Evolutionary conservation across 1,140 invertebrate genomes (phyloP).

Genomic region (Melipona quadrifasciata): DNA sequence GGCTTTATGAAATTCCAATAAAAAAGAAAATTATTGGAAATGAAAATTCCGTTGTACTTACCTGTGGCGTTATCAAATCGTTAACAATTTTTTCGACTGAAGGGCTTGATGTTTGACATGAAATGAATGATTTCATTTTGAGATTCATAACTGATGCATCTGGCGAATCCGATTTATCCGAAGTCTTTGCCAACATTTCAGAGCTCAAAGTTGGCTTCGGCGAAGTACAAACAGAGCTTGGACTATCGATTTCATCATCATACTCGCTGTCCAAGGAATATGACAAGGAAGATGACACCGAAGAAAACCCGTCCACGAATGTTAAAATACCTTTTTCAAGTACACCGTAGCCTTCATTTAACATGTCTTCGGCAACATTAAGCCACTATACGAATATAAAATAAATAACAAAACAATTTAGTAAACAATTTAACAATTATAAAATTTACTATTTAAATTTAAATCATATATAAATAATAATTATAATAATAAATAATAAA

Average conservation of each 20-base stretch:
- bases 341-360: conserved; percentile 61
- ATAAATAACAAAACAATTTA: not conserved
- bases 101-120: not conserved
- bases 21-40: no score
- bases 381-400: not conserved
- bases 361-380: conserved; percentile 67
- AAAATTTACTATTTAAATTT: no score
- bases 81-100: not conserved
- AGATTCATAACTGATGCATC: not conserved
- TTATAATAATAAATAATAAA: no score
- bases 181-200: not conserved
- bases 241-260: not conserved
- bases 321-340: no score
- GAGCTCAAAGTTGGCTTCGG: not conserved
- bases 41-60: not conserved
- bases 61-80: not conserved
- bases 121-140: not conserved
- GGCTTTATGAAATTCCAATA: no score
- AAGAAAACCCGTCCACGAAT: no score
- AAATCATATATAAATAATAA: no score
- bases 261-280: no score
- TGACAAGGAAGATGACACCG: no score
- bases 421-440: no score
- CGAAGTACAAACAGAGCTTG: not conserved
- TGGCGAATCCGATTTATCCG: not conserved